Percentiles rank a stretch among this genome's conserved stretches.
Conservation (phyloP, 2,888 invertebrate species). For the Oscheius onirici region DNA sequence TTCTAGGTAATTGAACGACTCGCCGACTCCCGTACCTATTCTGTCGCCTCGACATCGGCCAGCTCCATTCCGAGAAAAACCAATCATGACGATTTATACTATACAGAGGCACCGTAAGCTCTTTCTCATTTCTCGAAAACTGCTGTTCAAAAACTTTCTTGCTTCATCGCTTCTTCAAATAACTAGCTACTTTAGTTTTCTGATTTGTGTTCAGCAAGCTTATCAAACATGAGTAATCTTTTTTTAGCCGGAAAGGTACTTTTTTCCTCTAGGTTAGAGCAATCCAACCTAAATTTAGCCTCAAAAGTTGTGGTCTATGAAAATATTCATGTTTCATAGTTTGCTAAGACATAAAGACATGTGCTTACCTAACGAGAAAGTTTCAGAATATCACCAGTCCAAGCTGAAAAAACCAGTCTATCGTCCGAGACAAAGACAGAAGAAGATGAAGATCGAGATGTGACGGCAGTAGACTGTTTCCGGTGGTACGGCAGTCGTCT, state of each 20-base stretch:
- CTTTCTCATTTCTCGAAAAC: neutral
- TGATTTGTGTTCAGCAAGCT: no score
- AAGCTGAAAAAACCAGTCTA: neutral
- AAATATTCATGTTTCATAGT: no score
- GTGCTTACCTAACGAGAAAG: no score
- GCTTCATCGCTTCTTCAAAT: no score
- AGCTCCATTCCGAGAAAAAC: neutral
- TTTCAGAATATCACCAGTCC: constrained; percentile 2
- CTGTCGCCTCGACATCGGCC: constrained; percentile 6
- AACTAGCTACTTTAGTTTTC: no score
- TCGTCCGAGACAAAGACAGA: neutral
- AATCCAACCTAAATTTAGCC: no score
- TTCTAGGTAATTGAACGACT: constrained; percentile 11
- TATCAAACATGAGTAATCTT: no score
- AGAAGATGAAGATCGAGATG: neutral
- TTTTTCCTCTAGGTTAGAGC: no score
- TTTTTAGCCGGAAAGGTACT: no score
- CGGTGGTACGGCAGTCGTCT: constrained; percentile 44
- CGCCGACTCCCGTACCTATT: constrained; percentile 3
- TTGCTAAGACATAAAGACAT: no score
- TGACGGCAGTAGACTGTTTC: constrained; percentile 26
- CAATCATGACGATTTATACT: constrained; percentile 11
- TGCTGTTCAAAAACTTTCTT: no score
- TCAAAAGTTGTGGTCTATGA: no score
- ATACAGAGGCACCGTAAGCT: constrained; percentile 25